phyloP scores from a whole-genome alignment of 2,888 invertebrate species.

The Syritta pipiens region DNA sequence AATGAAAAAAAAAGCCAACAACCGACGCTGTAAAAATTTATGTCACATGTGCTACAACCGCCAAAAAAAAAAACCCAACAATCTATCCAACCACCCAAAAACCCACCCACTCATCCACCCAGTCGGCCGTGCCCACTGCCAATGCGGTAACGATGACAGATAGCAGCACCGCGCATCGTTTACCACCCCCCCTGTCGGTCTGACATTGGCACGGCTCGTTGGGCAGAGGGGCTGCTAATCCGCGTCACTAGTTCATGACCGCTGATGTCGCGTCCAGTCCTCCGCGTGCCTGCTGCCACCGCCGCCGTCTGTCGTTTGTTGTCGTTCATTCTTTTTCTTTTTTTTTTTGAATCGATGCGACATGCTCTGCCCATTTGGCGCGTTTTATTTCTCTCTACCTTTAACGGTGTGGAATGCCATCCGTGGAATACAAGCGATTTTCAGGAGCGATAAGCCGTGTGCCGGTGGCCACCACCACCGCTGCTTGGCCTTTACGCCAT shows the following conservation, averaged over 20 bases:
- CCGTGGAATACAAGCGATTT: conserved; percentile 25
- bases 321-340: no score
- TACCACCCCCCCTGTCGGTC: background rate
- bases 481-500: conserved; percentile 42
- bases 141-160: conserved; percentile 42
- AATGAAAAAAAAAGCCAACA: conserved; percentile 19
- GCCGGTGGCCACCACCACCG: background rate
- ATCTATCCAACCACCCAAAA: no score
- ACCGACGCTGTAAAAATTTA: conserved; percentile 1
- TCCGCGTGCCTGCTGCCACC: conserved; percentile 1
- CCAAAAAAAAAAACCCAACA: conserved; percentile 21
- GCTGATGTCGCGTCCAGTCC: conserved; percentile 11
- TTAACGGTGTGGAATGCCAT: conserved; percentile 5
- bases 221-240: conserved; percentile 26
- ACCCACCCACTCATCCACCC: conserved; percentile 26
- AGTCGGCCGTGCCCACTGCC: conserved; percentile 32
- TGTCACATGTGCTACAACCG: conserved; percentile 9
- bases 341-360: conserved; percentile 32
- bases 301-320: background rate
- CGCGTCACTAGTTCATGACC: conserved; percentile 58
- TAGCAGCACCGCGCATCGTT: no score
- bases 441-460: conserved; percentile 34
- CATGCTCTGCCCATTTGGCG: conserved; percentile 25
- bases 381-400: background rate
- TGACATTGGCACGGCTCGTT: background rate